Evolutionary conservation across 2,888 invertebrate genomes (phyloP).

Genomic region (Camptogramma bilineatum): DNA sequence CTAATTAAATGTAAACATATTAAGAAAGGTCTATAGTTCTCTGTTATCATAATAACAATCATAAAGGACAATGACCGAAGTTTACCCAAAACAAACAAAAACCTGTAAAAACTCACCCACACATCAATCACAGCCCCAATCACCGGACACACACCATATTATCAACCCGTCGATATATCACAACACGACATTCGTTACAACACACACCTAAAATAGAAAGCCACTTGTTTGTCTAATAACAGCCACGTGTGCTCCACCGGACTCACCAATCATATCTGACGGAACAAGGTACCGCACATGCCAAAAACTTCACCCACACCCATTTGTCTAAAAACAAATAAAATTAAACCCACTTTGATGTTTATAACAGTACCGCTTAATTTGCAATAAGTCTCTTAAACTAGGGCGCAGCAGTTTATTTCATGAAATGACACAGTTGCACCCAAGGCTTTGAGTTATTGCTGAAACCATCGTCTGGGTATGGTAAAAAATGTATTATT

Average conservation of each 20-base stretch:
- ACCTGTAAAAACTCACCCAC: slow-evolving; percentile 41
- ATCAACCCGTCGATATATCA: slow-evolving; percentile 53
- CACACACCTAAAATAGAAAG: slow-evolving; percentile 59
- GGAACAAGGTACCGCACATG: slow-evolving; percentile 37
- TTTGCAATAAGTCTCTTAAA: slow-evolving; percentile 64
- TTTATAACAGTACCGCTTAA: slow-evolving; percentile 54
- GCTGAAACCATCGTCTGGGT: slow-evolving; percentile 39
- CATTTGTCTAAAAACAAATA: slow-evolving; percentile 54
- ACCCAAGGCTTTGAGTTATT: slow-evolving; percentile 55
- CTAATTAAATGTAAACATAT: background rate
- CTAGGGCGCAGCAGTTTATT: slow-evolving; percentile 68
- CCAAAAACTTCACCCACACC: slow-evolving; percentile 36
- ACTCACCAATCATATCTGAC: slow-evolving; percentile 69
- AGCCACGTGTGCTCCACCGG: slow-evolving; percentile 61
- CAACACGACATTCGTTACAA: slow-evolving; percentile 56
- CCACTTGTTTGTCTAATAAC: slow-evolving; percentile 59
- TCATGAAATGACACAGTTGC: slow-evolving; percentile 66
- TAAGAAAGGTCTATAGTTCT: background rate
- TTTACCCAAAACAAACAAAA: slow-evolving; percentile 18
- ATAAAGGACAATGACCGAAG: background rate
- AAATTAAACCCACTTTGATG: slow-evolving; percentile 61
- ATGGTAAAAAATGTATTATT: slow-evolving; percentile 43
- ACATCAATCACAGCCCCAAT: slow-evolving; percentile 46
- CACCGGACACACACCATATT: slow-evolving; percentile 46
- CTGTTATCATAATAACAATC: background rate